Evolutionary conservation across 1,140 invertebrate genomes (phyloP).

Genomic region (Bradysia coprophila): DNA sequence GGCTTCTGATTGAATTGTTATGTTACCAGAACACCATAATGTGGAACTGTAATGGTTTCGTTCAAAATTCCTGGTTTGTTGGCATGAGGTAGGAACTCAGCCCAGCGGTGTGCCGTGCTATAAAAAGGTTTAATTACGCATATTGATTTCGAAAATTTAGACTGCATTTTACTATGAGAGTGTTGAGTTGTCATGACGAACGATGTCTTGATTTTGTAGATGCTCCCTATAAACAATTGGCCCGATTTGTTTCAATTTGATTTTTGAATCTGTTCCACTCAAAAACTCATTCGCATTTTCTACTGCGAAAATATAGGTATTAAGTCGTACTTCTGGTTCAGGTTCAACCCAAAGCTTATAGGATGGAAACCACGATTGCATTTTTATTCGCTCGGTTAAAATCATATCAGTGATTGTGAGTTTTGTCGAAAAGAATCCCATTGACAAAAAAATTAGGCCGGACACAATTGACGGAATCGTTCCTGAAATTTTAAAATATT

Average conservation of each 20-base stretch:
- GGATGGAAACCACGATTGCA: constrained; percentile 38
- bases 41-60: constrained; percentile 34
- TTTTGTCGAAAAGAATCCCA: too few species aligned
- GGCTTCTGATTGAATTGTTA: too few species aligned
- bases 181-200: constrained; percentile 35
- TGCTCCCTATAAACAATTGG: constrained; percentile 41
- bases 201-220: constrained; percentile 28
- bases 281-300: constrained; percentile 40
- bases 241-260: constrained; percentile 39
- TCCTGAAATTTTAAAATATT: too few species aligned
- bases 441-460: too few species aligned
- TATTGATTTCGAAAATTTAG: too few species aligned
- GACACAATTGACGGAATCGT: too few species aligned
- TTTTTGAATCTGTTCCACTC: constrained; percentile 27
- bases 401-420: constrained; percentile 30
- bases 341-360: constrained; percentile 43
- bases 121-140: too few species aligned
- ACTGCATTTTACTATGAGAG: too few species aligned
- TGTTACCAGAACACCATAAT: constrained; percentile 35
- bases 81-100: constrained; percentile 33
- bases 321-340: constrained; percentile 32
- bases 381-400: constrained; percentile 34
- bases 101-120: constrained; percentile 28
- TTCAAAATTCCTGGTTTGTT: constrained; percentile 34
- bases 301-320: constrained; percentile 39